These are phyloP conservation scores for Pelochelys cantorii DNA, from an alignment of 2,797 vertebrate genomes.

Conservation along the genomic window DNA sequence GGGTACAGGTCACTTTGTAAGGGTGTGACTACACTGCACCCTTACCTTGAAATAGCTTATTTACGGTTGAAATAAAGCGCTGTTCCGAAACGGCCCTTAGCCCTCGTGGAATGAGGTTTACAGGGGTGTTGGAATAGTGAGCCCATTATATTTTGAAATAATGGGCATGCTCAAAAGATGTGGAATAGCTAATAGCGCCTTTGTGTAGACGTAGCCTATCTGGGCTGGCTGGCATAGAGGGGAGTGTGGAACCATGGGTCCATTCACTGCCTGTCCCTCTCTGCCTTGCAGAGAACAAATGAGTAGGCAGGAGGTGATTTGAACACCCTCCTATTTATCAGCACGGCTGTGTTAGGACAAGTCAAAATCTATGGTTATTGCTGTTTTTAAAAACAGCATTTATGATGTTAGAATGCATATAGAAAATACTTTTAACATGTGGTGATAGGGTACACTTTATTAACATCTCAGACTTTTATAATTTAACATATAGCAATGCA, in stretches of 20 bases:
- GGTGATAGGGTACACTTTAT: not conserved
- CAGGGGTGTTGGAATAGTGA: too few species aligned
- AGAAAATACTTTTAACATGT: not conserved
- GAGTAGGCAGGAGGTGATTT: not conserved
- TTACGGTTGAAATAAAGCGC: too few species aligned
- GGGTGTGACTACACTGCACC: too few species aligned
- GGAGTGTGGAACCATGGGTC: not conserved
- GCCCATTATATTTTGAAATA: too few species aligned
- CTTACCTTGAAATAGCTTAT: too few species aligned
- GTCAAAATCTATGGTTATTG: rapidly evolving
- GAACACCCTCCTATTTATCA: not conserved
- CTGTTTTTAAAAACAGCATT: not conserved
- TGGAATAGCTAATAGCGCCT: too few species aligned
- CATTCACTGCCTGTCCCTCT: rapidly evolving
- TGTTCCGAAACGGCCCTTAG: too few species aligned
- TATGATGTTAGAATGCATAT: rapidly evolving
- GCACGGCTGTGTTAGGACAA: not conserved
- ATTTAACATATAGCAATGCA: too few species aligned
- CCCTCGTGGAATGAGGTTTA: too few species aligned
- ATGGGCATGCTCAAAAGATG: too few species aligned
- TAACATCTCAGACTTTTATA: not conserved
- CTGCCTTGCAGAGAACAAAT: too few species aligned
- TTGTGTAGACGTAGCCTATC: not conserved
- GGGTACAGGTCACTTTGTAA: not conserved
- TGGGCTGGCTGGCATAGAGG: not conserved